Evolutionary conservation across 2,888 invertebrate species (phyloP).

Genomic region (Tipula vernalis): DNA sequence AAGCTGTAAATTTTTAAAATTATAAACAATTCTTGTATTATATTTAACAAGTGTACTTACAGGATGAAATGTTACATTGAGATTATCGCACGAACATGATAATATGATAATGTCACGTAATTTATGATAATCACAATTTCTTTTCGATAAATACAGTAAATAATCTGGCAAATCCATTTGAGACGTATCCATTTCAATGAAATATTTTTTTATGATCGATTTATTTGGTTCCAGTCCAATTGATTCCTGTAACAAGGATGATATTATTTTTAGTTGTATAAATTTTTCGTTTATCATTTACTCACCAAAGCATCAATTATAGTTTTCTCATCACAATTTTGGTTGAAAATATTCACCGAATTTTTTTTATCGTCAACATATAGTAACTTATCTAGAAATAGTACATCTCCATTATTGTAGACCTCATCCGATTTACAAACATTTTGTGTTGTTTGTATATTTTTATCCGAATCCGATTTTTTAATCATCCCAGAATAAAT

Average conservation of each 20-base stretch:
- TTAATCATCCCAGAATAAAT: neutral
- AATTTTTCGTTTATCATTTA: neutral
- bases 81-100: slow-evolving; percentile 24
- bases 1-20: neutral
- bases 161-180: slow-evolving; percentile 20
- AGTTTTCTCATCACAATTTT: slow-evolving; percentile 28
- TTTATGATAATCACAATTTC: slow-evolving; percentile 29
- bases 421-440: neutral
- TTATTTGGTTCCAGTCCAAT: slow-evolving; percentile 28
- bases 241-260: slow-evolving; percentile 23
- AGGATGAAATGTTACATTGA: slow-evolving; percentile 27
- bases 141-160: slow-evolving; percentile 29
- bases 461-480: neutral
- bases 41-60: slow-evolving; percentile 18
- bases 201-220: slow-evolving; percentile 22
- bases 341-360: slow-evolving; percentile 24
- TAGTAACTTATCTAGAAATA: neutral
- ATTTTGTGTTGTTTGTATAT: neutral
- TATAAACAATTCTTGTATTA: neutral
- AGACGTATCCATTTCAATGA: slow-evolving; percentile 16
- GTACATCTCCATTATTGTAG: neutral
- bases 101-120: slow-evolving; percentile 28
- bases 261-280: neutral
- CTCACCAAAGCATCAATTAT: slow-evolving; percentile 31
- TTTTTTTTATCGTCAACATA: neutral